Evolutionary conservation across 2,797 vertebrate genomes (phyloP), one percentile per base, ranked within the genome.

Genomic region (Molossus molossus): DNA sequence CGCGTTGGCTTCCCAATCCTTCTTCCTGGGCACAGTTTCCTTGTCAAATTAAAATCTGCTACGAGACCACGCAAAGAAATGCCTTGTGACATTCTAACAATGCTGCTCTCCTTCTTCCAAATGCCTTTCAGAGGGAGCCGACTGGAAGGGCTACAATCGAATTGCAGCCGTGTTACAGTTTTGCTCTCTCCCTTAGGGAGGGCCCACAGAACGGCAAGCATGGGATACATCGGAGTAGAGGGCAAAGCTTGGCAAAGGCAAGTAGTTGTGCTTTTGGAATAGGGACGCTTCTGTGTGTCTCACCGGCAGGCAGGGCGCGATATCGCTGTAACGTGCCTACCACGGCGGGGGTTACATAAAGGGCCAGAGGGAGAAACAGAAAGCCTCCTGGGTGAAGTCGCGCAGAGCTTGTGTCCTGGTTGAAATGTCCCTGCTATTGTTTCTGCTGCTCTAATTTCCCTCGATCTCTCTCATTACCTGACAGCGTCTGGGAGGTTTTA

Each of bases 21-120:
- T 82, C 70, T 37, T 77, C 58, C 64, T 18, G 18, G 58, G 77
- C 64, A 60, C 76, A 55, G 58, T 45, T 87, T 95, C 55, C 83
- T 40, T 76, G 69, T 95, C 80, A 90, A 82, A 83, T 87, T 60
- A 92, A 95, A 90, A 76, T 58, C n/a, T 33, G 53, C 65, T 58
- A n/a, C 1, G 9, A 60, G 25, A 50, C 37, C 27, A 15, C 14
- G 73, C 73, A 80, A 86, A 92, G 3, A 23, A 58, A 85, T 23
- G 57, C 62, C 77, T 58, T 48, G 12, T 12, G 29, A 60, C 89
- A 62, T 64, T 50, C 23, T 45, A 58, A 62, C 58, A 80, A 33
- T 3, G 72, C 27, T 9, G 11, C 73, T 37, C 87, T 45, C 2
- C 0, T 33, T 80, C 60, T 69, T 40, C 50, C 72, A 50, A 48